Evolutionary conservation across 2,888 invertebrate genomes (phyloP).

Genomic region (Trissonchulus sp.): DNA sequence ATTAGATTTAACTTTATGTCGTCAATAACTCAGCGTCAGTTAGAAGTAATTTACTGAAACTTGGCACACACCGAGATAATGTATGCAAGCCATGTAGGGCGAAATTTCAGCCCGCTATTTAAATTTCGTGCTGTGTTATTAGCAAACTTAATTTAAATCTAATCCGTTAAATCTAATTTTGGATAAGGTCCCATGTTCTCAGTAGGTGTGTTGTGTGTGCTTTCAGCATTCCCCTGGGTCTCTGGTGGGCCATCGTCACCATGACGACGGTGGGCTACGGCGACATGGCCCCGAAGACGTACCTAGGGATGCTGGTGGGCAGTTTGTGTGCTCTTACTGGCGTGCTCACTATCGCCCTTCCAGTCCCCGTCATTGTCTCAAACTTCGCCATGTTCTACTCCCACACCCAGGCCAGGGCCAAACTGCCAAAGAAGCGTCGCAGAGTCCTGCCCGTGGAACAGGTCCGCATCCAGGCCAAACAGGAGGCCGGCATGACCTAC

Average conservation of each 20-base stretch:
- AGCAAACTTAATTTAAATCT: too few relatives aligned
- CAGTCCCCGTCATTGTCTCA: constrained; percentile 62
- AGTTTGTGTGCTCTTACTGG: constrained; percentile 89
- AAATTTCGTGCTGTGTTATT: too few relatives aligned
- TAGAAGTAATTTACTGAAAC: too few relatives aligned
- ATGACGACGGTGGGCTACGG: constrained; percentile 28
- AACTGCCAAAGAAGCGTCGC: constrained; percentile 24
- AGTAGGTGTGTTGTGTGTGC: too few relatives aligned
- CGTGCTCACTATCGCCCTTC: constrained; percentile 66
- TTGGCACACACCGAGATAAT: too few relatives aligned
- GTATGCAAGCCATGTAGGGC: too few relatives aligned
- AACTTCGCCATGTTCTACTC: constrained; percentile 94
- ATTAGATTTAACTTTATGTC: too few relatives aligned
- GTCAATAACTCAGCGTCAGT: too few relatives aligned
- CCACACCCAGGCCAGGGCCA: constrained; percentile 56
- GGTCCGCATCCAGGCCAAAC: neutral
- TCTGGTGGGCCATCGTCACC: constrained; percentile 31
- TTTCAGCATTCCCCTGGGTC: constrained; percentile 29
- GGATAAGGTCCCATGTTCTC: too few relatives aligned
- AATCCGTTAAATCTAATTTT: too few relatives aligned
- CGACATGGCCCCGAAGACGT: constrained; percentile 21
- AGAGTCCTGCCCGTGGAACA: constrained; percentile 16
- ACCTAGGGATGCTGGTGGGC: constrained; percentile 19
- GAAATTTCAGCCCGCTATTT: too few relatives aligned
- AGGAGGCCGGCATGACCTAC: neutral